Evolutionary conservation across 2,113 vertebrate genomes (phyloP), one percentile per base, ranked within the genome.

Genomic region (Cyprinodon variegatus): DNA sequence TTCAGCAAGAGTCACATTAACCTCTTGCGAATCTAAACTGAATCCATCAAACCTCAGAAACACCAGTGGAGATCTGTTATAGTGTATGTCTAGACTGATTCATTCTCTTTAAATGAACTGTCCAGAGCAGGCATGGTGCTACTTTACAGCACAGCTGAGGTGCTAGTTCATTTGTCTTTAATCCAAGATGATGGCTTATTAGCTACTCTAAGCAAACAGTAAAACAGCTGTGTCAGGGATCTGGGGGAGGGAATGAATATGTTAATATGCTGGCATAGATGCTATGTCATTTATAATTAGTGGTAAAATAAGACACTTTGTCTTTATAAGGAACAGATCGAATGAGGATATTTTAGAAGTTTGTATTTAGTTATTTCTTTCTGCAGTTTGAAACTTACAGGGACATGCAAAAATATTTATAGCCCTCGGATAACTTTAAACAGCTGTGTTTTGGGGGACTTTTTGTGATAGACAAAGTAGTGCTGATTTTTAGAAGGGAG

Each of bases 171-270:
- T 84, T 89, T 65, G 41, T 68, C 65, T 88, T 79, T 85, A 92
- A 89, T 89, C 85, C 81, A 68, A 78, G 70, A 82, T 79, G 86
- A 89, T 88, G 75, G 70, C 74, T 78, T 78, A 80, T 89, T 86
- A 82, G 81, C 71, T 74, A 65, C 64, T 75, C 79, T 57, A 45
- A 78, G 79, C 79, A 61, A 84, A 89, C 83, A 61, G 69, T 81
- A 84, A 87, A 79, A 78, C 72, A 43, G 81, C 81, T 41, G 81
- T 46, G 78, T 85, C 76, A 82, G 72, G 65, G 73, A 84, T 83
- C 70, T 43, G 77, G 50, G 38, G 39, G 74, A 78, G 76, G 39
- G 76, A 79, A 87, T 82, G 72, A 82, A 83, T 79, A 81, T 83
- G 73, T 76, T 86, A 82, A 85, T 83, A 66, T 39, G 45, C 50